Conservation (phyloP, 1,140 invertebrate genomes). For the Drosophila parvula region DNA sequence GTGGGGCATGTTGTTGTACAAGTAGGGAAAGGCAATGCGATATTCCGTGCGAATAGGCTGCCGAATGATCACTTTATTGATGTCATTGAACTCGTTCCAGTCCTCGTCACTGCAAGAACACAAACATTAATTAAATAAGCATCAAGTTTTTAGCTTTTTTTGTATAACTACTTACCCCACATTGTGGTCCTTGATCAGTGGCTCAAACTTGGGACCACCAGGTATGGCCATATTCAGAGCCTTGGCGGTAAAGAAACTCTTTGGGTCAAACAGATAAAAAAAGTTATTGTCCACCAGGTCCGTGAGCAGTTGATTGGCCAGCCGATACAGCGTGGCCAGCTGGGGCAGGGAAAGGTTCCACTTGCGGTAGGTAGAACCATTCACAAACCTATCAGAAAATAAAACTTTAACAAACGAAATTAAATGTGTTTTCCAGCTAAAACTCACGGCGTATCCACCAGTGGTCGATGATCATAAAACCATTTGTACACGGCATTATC, state of each 20-base stretch:
- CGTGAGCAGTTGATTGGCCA: slow-evolving; percentile 99
- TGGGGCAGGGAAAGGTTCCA: slow-evolving; percentile 98
- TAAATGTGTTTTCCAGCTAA: not conserved
- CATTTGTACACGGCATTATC: slow-evolving; percentile 95
- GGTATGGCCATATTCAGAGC: slow-evolving; percentile 99
- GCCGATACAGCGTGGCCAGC: slow-evolving; percentile 98
- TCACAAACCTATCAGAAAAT: slow-evolving; percentile 90
- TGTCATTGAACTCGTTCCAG: slow-evolving; percentile 99
- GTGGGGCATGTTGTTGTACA: slow-evolving; percentile 99
- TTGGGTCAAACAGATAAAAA: slow-evolving; percentile 99
- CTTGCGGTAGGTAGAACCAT: slow-evolving; percentile 97
- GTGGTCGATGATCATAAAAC: slow-evolving; percentile 99
- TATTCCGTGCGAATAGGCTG: slow-evolving; percentile 99
- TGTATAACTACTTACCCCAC: slow-evolving; percentile 87
- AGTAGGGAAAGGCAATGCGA: slow-evolving; percentile 99
- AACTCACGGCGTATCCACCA: slow-evolving; percentile 92
- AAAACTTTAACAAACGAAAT: not conserved
- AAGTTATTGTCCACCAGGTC: slow-evolving; percentile 99
- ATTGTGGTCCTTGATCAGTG: slow-evolving; percentile 98
- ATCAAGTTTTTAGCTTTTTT: not conserved
- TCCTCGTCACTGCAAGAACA: slow-evolving; percentile 94
- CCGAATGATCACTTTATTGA: slow-evolving; percentile 99
- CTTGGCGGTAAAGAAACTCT: slow-evolving; percentile 99
- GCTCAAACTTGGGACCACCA: slow-evolving; percentile 99
- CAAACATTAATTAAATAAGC: not conserved